Evolutionary conservation across 2,113 vertebrate genomes (phyloP).

Genomic region (Cyprinodon brontotheroides): DNA sequence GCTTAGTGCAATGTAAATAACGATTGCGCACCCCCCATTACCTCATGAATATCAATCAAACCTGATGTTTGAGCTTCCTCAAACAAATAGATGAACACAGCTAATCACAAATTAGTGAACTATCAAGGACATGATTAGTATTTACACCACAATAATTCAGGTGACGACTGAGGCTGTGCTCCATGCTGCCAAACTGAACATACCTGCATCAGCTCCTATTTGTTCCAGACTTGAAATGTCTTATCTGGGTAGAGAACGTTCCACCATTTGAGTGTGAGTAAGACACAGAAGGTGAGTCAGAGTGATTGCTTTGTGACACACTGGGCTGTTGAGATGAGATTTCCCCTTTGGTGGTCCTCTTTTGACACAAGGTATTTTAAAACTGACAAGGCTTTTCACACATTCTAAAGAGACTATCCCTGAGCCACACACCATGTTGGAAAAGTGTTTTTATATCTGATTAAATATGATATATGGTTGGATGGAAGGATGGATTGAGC

Average conservation of each 20-base stretch:
- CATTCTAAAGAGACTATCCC: conserved; percentile 46
- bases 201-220: conserved; percentile 11
- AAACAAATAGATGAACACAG: conserved; percentile 63
- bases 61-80: conserved; percentile 72
- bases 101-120: conserved; percentile 72
- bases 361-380: conserved; percentile 51
- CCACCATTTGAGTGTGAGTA: conserved; percentile 25
- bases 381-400: conserved; percentile 52
- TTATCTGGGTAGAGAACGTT: conserved; percentile 15
- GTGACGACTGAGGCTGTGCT: conserved; percentile 29
- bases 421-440: conserved; percentile 28
- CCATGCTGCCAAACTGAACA: conserved; percentile 7
- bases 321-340: conserved; percentile 61
- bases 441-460: conserved; percentile 27
- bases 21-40: conserved; percentile 66
- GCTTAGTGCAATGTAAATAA: conserved; percentile 77
- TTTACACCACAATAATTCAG: conserved; percentile 56
- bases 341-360: conserved; percentile 58
- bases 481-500: background rate
- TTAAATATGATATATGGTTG: conserved; percentile 11
- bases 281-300: conserved; percentile 54
- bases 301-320: conserved; percentile 65
- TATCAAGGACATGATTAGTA: conserved; percentile 62
- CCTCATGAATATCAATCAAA: conserved; percentile 80
- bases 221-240: conserved; percentile 16